Evolutionary conservation across 2,113 vertebrate genomes (phyloP).

Genomic region (Vanacampus margaritifer): DNA sequence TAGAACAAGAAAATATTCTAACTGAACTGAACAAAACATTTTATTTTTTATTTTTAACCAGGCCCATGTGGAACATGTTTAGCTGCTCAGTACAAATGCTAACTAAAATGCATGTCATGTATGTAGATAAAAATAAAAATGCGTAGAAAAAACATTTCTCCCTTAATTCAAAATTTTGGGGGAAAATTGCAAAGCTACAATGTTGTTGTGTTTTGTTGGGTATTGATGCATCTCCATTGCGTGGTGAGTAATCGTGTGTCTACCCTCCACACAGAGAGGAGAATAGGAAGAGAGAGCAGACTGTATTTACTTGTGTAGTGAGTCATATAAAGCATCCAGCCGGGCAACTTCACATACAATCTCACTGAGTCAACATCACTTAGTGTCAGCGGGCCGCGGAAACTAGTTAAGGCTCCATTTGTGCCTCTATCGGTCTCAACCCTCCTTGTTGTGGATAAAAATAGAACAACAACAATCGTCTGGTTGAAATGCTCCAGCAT

Average conservation of each 20-base stretch:
- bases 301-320: conserved; percentile 45
- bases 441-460: conserved; percentile 12
- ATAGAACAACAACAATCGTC: conserved; percentile 28
- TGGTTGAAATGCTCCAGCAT: conserved; percentile 25
- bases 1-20: too few relatives aligned
- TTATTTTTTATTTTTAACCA: too few relatives aligned
- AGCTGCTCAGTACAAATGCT: too few relatives aligned
- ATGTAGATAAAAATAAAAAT: background rate
- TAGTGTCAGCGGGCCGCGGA: conserved; percentile 30
- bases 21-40: too few relatives aligned
- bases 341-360: conserved; percentile 18
- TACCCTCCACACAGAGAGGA: background rate
- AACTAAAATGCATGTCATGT: background rate
- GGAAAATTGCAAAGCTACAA: background rate
- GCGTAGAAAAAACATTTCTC: background rate
- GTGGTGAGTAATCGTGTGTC: background rate
- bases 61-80: too few relatives aligned
- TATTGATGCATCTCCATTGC: background rate
- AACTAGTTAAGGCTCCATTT: conserved; percentile 25
- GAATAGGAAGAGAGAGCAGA: conserved; percentile 6
- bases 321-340: conserved; percentile 40
- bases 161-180: background rate
- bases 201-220: background rate
- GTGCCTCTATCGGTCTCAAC: conserved; percentile 1
- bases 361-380: conserved; percentile 41